phyloP scores from a whole-genome alignment of 1,140 invertebrate species.

The Trachymyrmex cornetzi region DNA sequence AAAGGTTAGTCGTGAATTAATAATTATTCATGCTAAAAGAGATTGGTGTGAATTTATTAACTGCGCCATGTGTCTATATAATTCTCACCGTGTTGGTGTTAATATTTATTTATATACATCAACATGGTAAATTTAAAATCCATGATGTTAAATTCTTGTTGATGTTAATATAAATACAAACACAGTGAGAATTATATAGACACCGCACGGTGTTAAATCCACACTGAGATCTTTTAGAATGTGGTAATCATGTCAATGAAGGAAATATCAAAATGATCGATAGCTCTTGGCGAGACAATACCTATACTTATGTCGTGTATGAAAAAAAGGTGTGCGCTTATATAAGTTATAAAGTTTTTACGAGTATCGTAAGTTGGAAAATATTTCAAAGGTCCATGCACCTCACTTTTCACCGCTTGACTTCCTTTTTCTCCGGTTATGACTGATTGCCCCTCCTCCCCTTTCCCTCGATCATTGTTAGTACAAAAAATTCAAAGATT shows the following conservation, averaged over 20 bases:
- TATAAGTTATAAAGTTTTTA: constrained; percentile 79
- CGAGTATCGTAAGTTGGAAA: constrained; percentile 75
- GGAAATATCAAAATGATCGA: constrained; percentile 39
- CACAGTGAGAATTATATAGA: too few relatives aligned
- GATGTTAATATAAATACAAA: too few relatives aligned
- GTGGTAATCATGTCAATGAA: constrained; percentile 26
- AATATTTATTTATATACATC: too few relatives aligned
- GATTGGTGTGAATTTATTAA: too few relatives aligned
- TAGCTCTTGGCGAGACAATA: constrained; percentile 26
- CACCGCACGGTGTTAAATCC: too few relatives aligned
- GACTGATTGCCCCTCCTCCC: not conserved
- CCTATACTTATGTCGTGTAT: not conserved
- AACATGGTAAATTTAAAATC: too few relatives aligned
- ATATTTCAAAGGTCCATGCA: constrained; percentile 63
- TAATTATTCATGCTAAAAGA: too few relatives aligned
- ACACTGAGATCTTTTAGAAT: too few relatives aligned
- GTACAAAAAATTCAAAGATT: constrained; percentile 49
- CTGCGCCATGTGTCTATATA: too few relatives aligned
- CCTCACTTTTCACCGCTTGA: constrained; percentile 2
- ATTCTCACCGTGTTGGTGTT: too few relatives aligned
- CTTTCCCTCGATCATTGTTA: not conserved
- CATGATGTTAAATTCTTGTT: too few relatives aligned
- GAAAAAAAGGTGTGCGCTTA: constrained; percentile 50
- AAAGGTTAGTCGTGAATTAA: not conserved
- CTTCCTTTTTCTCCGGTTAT: constrained; percentile 3